Percentiles rank a stretch among this genome's conserved stretches.
Evolutionary conservation across 2,888 invertebrate genomes (phyloP).

Genomic region (Tachina grossa): DNA sequence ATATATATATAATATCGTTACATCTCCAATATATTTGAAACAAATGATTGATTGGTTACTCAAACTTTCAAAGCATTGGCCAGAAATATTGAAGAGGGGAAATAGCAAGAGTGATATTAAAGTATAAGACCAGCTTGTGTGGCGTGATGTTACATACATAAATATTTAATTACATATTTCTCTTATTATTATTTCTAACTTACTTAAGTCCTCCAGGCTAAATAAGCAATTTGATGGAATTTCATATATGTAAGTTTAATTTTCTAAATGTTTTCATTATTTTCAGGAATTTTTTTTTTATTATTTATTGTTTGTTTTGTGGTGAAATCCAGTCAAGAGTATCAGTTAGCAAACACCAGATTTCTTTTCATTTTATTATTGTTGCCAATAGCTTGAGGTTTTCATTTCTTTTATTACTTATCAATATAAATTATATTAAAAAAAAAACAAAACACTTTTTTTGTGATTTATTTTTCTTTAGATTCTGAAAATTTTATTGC

Average conservation of each 20-base stretch:
- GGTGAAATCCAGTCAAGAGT: neutral
- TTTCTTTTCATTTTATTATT: neutral
- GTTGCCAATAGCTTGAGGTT: neutral
- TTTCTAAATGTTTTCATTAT: constrained; percentile 18
- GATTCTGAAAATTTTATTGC: constrained; percentile 31
- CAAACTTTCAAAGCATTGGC: neutral
- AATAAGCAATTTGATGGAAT: constrained; percentile 49
- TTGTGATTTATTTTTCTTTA: constrained; percentile 37
- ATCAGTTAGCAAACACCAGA: neutral
- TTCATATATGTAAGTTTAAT: constrained; percentile 7
- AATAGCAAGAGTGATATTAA: neutral
- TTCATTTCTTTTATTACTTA: constrained; percentile 20
- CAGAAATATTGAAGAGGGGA: neutral
- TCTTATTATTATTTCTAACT: neutral
- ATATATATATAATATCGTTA: neutral
- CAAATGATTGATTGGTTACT: constrained; percentile 34
- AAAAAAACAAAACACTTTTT: constrained; percentile 54
- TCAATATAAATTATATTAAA: constrained; percentile 66
- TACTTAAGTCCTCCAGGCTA: constrained; percentile 37
- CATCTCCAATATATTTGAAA: neutral
- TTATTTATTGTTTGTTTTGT: neutral
- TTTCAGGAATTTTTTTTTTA: neutral
- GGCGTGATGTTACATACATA: constrained; percentile 58
- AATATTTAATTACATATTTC: constrained; percentile 64
- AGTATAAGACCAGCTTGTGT: neutral